Percentiles rank a stretch among this genome's conserved stretches.
These are phyloP conservation scores for Rhamnusium bicolor DNA, from an alignment of 2,888 invertebrate species.

Conservation along the genomic window DNA sequence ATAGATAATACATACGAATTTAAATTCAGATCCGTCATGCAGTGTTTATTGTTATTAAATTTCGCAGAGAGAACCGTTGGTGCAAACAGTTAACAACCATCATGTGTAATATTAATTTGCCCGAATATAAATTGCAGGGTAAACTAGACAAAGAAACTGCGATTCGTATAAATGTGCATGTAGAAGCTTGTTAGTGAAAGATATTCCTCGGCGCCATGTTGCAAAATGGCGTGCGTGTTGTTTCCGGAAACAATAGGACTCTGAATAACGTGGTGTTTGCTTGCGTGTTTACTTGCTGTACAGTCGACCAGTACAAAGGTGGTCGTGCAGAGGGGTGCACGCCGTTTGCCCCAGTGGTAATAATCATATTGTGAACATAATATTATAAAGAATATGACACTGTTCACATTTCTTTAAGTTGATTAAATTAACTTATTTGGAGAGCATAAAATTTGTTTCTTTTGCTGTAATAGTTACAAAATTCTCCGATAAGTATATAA, in stretches of 20 bases:
- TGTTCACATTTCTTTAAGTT: no score
- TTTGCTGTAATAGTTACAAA: no score
- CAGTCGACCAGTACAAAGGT: conserved; percentile 50
- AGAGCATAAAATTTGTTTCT: no score
- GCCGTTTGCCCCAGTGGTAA: conserved; percentile 6
- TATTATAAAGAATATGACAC: not conserved
- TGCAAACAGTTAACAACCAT: not conserved
- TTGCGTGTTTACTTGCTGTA: conserved; percentile 56
- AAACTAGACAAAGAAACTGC: conserved; percentile 52
- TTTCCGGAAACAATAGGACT: conserved; percentile 59
- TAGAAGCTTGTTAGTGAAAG: conserved; percentile 44
- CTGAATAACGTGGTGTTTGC: conserved; percentile 59
- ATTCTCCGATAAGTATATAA: no score
- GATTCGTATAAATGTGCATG: conserved; percentile 47
- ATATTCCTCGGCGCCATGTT: conserved; percentile 59
- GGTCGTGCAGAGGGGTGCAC: not conserved
- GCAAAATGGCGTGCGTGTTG: conserved; percentile 62
- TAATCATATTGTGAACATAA: not conserved
- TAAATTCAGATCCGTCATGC: no score
- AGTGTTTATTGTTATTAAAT: no score
- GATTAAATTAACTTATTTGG: no score
- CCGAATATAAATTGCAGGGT: conserved; percentile 49
- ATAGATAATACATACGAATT: no score
- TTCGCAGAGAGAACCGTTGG: not conserved
- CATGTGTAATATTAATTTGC: conserved; percentile 45